Evolutionary conservation across 2,888 invertebrate species (phyloP).

Genomic region (Eledona agricola): DNA sequence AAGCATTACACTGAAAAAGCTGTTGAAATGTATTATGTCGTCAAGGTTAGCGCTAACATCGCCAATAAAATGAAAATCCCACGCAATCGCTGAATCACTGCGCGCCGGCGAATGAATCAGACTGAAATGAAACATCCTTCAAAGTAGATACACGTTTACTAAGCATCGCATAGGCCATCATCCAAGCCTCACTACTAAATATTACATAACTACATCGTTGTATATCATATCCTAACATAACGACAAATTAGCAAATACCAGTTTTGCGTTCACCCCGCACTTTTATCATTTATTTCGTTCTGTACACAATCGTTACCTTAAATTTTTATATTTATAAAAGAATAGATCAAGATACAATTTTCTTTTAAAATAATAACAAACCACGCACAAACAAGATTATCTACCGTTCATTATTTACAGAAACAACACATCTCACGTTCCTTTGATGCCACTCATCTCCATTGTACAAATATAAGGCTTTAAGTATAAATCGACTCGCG

Average conservation of each 20-base stretch:
- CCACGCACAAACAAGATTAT: conserved; percentile 14
- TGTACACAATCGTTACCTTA: conserved; percentile 20
- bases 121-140: conserved; percentile 5
- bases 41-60: no score
- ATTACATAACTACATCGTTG: conserved; percentile 39
- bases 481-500: conserved; percentile 16
- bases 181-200: conserved; percentile 37
- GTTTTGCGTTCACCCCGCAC: conserved; percentile 33
- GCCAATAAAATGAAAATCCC: no score
- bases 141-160: conserved; percentile 32
- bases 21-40: no score
- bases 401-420: conserved; percentile 23
- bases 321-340: conserved; percentile 32
- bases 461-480: conserved; percentile 34
- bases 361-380: conserved; percentile 16
- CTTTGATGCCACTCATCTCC: conserved; percentile 23
- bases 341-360: conserved; percentile 21
- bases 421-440: conserved; percentile 1
- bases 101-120: neutral
- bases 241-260: conserved; percentile 37
- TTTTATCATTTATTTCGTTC: conserved; percentile 26
- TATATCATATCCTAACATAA: conserved; percentile 37
- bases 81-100: no score
- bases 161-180: conserved; percentile 39
- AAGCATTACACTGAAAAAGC: no score